Evolutionary conservation across 2,113 vertebrate genomes (phyloP).

Genomic region (Pteropus alecto): DNA sequence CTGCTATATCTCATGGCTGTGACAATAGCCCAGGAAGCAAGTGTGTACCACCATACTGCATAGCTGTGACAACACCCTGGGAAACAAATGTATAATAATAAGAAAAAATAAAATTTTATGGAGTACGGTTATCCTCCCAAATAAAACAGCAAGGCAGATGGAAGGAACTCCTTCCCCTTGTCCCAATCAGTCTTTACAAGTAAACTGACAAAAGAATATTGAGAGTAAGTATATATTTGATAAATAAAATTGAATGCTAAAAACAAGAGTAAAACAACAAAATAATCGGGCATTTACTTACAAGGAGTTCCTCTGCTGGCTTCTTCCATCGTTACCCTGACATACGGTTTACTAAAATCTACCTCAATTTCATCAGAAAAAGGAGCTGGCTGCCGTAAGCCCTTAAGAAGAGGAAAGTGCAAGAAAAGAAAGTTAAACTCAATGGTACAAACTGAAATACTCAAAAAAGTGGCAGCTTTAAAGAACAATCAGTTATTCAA

Average conservation of each 20-base stretch:
- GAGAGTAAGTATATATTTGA: neutral
- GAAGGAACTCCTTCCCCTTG: neutral
- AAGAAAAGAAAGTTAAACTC: slow-evolving; percentile 27
- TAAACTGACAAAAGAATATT: neutral
- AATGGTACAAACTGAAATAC: neutral
- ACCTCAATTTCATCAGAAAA: slow-evolving; percentile 93
- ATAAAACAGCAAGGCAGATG: neutral
- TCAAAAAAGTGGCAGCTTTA: neutral
- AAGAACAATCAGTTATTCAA: slow-evolving; percentile 45
- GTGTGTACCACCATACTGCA: neutral
- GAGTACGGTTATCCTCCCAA: neutral
- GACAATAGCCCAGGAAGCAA: neutral
- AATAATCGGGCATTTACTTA: slow-evolving; percentile 78
- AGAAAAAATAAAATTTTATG: neutral
- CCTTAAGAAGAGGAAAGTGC: slow-evolving; percentile 80
- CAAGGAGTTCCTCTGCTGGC: slow-evolving; percentile 92
- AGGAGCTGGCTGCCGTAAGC: slow-evolving; percentile 91
- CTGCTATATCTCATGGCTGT: neutral
- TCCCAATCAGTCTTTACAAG: neutral
- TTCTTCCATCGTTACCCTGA: slow-evolving; percentile 92
- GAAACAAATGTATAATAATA: neutral
- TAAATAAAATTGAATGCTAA: slow-evolving; percentile 33
- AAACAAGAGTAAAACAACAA: neutral
- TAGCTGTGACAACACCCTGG: neutral
- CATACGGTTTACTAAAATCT: slow-evolving; percentile 87